These are phyloP conservation scores for human DNA, from an alignment of 2,113 vertebrate species.

Conservation along the genomic window GRCh38 chr2:125398001-125398500, in stretches of 20 bases:
- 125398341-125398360: not conserved
- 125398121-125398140: not conserved
- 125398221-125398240: not conserved
- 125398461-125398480: not conserved
- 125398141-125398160: not conserved
- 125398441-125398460: not conserved
- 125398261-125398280: not conserved
- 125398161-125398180: not conserved
- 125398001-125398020: not conserved
- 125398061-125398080: not conserved
- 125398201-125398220: not conserved
- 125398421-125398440: not conserved
- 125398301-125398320: not conserved
- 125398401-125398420: not conserved
- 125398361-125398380: not conserved
- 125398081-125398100: not conserved
- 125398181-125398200: no score
- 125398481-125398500: not conserved
- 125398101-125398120: not conserved
- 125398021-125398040: not conserved
- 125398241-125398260: fast-evolving
- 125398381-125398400: not conserved
- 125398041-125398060: not conserved
- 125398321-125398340: not conserved
- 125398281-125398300: not conserved